Percentiles rank a stretch among this genome's conserved stretches.
Evolutionary conservation across 1,140 invertebrate species (phyloP).

Genomic region (Drosophila parvula): DNA sequence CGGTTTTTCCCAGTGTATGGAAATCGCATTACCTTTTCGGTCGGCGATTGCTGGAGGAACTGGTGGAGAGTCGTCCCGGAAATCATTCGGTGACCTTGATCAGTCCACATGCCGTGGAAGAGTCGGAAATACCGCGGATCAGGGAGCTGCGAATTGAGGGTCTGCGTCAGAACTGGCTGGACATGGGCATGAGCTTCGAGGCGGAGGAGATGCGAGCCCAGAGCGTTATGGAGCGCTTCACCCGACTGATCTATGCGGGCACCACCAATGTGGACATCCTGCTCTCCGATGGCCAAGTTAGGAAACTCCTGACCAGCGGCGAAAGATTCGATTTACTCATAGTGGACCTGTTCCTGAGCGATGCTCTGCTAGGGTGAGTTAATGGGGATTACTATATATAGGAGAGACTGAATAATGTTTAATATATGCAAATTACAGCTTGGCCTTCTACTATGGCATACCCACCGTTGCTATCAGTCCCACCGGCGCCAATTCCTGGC

Average conservation of each 20-base stretch:
- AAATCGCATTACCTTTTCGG: conserved; percentile 81
- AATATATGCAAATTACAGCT: conserved; percentile 56
- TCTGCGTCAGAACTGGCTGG: conserved; percentile 83
- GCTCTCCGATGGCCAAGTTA: conserved; percentile 61
- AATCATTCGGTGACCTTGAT: conserved; percentile 85
- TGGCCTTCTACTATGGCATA: conserved; percentile 86
- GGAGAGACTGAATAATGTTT: background rate
- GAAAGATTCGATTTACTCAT: conserved; percentile 76
- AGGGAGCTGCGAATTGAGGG: conserved; percentile 70
- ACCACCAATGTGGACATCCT: conserved; percentile 75
- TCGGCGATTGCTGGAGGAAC: conserved; percentile 79
- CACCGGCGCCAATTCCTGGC: conserved; percentile 87
- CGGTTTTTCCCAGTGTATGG: conserved; percentile 79
- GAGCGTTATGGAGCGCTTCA: conserved; percentile 72
- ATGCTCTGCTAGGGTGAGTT: conserved; percentile 77
- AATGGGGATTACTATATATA: background rate
- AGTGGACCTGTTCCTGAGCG: conserved; percentile 76
- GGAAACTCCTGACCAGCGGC: conserved; percentile 66
- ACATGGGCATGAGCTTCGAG: conserved; percentile 83
- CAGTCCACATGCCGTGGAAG: conserved; percentile 57
- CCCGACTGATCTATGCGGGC: conserved; percentile 72
- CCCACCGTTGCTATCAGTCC: conserved; percentile 87
- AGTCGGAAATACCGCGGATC: conserved; percentile 37
- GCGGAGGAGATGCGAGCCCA: conserved; percentile 65
- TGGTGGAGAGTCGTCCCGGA: conserved; percentile 76